Base-by-base conservation (phyloP, 2,113 vertebrate genomes). In the Andinoacara biseriatus region DNA sequence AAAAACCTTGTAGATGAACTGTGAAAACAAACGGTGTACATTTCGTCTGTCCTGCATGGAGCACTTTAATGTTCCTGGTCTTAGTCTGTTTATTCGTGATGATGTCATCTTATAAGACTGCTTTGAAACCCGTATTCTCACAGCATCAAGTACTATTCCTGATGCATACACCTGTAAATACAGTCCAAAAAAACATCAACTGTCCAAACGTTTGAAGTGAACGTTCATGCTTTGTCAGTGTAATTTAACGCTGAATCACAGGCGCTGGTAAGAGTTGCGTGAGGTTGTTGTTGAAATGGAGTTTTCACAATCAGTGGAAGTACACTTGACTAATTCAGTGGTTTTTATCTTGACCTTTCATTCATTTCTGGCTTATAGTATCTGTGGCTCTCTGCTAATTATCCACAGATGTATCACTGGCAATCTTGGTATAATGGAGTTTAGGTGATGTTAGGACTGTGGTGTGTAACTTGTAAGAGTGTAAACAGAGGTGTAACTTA, bases 31-130 rank as follows among this genome's bases (percentile, higher is more conserved):
- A 88, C 86, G 61, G 60, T 94, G 91, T 92, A 92, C 90, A 93
- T 94, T 91, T 84, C 78, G 92, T 94, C 90, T 90, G 92, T 93
- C 93, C 94, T 95, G 95, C 95, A 95, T 95, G 93, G 94, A 95
- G 95, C 95, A 94, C 94, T 95, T 95, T 95, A 95, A 93, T 93
- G 94, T 93, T 94, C 90, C 88, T 90, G 86, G 85, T 94, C 86
- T 90, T 88, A 89, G 78, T 91, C 87, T 88, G 85, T 92, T 91
- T 90, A 77, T 91, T 87, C 54, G 90, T 93, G 87, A 83, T 87
- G 90, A 90, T 84, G 90, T 88, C 91, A 92, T 75, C 76, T 78
- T 87, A 83, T 91, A 80, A 38, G 82, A 85, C 89, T 87, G 88
- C 87, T 91, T 85, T 81, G 31, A 83, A 80, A 88, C 69, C 78